phyloP scores from a whole-genome alignment of 2,113 vertebrate species.

The Rhagologus leucostigma region DNA sequence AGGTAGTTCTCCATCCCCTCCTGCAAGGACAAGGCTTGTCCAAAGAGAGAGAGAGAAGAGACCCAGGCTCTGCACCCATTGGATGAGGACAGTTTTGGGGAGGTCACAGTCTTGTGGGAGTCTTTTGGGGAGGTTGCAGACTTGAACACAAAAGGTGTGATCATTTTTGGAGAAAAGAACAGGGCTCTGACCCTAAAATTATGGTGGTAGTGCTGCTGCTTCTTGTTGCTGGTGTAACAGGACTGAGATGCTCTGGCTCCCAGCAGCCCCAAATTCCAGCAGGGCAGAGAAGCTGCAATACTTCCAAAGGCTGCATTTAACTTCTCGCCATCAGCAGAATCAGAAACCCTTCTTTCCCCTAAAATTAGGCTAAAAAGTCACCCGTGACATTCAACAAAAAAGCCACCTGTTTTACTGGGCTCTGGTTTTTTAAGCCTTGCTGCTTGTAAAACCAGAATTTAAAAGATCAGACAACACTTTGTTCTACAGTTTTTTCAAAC shows the following conservation, averaged over 20 bases:
- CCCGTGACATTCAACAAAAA: neutral
- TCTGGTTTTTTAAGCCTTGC: neutral
- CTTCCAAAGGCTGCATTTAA: neutral
- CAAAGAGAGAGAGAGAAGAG: neutral
- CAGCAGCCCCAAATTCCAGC: neutral
- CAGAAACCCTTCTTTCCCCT: neutral
- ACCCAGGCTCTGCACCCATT: neutral
- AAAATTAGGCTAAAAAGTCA: slow-evolving; percentile 25
- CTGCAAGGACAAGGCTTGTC: neutral
- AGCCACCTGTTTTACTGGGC: neutral
- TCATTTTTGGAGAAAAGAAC: neutral
- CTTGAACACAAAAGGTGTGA: neutral
- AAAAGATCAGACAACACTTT: slow-evolving; percentile 33
- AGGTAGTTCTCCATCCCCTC: neutral
- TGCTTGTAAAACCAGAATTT: slow-evolving; percentile 24
- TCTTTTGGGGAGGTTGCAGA: neutral
- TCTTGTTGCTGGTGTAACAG: neutral
- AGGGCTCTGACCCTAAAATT: neutral
- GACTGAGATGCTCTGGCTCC: neutral
- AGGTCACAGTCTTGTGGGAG: too few species aligned
- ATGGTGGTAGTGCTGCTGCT: neutral
- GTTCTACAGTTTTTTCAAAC: slow-evolving; percentile 14
- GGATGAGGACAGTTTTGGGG: rapidly evolving
- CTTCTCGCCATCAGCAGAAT: neutral
- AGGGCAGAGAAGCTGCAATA: neutral